Evolutionary conservation across 2,113 vertebrate species (phyloP).

Genomic region (Lamprotornis superbus): DNA sequence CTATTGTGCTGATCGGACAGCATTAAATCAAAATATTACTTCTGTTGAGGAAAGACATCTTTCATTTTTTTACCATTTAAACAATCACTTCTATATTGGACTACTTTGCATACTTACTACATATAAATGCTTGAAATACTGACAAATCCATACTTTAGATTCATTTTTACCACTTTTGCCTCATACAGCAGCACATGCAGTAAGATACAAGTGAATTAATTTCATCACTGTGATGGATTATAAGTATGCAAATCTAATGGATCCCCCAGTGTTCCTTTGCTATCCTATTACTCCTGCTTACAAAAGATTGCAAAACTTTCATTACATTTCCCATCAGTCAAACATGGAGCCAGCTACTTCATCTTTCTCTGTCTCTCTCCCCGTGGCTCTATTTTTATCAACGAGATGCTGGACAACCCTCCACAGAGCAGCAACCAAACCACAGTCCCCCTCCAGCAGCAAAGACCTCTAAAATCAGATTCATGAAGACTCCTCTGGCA

Average conservation of each 20-base stretch:
- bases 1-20: neutral
- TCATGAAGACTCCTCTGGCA: neutral
- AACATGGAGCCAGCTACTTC: neutral
- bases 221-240: conserved; percentile 37
- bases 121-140: neutral
- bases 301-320: conserved; percentile 42
- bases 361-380: conserved; percentile 26
- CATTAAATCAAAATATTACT: neutral
- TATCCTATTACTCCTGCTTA: conserved; percentile 15
- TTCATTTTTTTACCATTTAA: neutral
- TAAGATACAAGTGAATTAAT: conserved; percentile 28
- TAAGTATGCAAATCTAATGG: conserved; percentile 44
- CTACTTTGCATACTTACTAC: neutral
- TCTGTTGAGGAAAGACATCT: neutral
- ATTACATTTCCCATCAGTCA: conserved; percentile 35
- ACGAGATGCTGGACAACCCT: neutral
- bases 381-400: neutral
- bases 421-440: neutral
- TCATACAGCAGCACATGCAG: neutral
- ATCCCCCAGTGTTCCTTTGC: conserved; percentile 32
- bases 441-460: neutral
- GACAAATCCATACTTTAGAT: neutral
- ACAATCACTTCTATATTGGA: neutral
- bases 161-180: neutral
- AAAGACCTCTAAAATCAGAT: neutral